Evolutionary conservation across 2,888 invertebrate genomes (phyloP).

Genomic region (Acleris laterana): DNA sequence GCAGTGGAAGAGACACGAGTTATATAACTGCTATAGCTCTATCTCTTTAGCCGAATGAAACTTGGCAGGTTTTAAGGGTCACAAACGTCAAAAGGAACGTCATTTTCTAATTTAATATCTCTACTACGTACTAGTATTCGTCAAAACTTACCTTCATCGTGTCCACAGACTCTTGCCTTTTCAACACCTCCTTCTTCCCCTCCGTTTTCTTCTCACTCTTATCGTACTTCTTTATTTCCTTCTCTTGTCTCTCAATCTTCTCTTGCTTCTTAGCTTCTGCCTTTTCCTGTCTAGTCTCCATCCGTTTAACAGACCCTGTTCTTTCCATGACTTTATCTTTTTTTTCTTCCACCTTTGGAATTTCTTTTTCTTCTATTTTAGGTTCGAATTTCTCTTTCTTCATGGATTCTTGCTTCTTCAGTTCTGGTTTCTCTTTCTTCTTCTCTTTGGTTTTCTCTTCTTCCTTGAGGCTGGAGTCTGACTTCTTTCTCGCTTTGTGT

Average conservation of each 20-base stretch:
- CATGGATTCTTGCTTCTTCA: conserved; percentile 58
- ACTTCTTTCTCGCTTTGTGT: conserved; percentile 69
- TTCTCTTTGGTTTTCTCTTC: conserved; percentile 69
- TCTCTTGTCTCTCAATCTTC: conserved; percentile 63
- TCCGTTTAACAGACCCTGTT: conserved; percentile 42
- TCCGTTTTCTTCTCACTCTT: conserved; percentile 44
- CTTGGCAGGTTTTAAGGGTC: no score
- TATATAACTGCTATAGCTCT: no score
- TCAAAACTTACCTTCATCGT: conserved; percentile 58
- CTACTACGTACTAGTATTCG: background rate
- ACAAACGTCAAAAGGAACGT: no score
- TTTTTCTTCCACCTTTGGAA: conserved; percentile 56
- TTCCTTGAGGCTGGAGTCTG: conserved; percentile 74
- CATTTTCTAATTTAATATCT: no score
- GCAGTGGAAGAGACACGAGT: no score
- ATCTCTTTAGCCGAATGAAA: no score
- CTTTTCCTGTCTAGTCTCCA: conserved; percentile 66
- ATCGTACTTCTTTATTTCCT: conserved; percentile 50
- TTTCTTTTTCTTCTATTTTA: conserved; percentile 55
- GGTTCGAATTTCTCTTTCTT: conserved; percentile 51
- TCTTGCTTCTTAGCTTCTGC: conserved; percentile 53
- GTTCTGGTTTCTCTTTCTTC: conserved; percentile 57
- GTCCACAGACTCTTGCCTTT: conserved; percentile 72
- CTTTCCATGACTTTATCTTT: conserved; percentile 36
- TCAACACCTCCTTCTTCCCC: conserved; percentile 47